phyloP scores from a whole-genome alignment of 2,797 vertebrate species.

The Cyclopterus lumpus region DNA sequence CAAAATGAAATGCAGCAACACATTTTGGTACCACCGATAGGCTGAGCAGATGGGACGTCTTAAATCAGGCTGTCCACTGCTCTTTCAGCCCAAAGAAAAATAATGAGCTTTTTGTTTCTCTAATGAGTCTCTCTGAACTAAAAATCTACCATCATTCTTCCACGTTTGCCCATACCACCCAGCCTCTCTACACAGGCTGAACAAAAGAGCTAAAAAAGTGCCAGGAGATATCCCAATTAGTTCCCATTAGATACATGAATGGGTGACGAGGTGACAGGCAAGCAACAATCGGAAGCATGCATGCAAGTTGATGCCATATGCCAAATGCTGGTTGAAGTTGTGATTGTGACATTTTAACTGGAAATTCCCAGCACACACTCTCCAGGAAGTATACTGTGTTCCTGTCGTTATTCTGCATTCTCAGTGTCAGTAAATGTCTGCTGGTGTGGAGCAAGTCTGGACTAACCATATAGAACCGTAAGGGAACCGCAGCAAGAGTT shows the following conservation, averaged over 20 bases:
- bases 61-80: slow-evolving; percentile 17
- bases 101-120: slow-evolving; percentile 65
- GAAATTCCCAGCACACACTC: background rate
- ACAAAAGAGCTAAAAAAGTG: slow-evolving; percentile 49
- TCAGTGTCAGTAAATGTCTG: background rate
- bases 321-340: background rate
- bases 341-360: background rate
- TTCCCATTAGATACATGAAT: slow-evolving; percentile 69
- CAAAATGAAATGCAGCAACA: background rate
- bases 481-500: slow-evolving; percentile 23
- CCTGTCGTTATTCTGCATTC: background rate
- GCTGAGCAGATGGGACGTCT: slow-evolving; percentile 19
- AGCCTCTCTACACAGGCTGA: background rate
- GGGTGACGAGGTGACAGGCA: slow-evolving; percentile 50
- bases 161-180: slow-evolving; percentile 19
- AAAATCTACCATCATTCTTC: slow-evolving; percentile 19
- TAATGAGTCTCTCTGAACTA: slow-evolving; percentile 65
- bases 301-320: background rate
- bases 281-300: background rate
- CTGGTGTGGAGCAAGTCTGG: background rate
- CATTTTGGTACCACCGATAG: background rate
- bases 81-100: slow-evolving; percentile 45
- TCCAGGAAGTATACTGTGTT: too few species aligned
- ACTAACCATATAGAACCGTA: background rate
- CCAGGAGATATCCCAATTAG: slow-evolving; percentile 64